phyloP scores from a whole-genome alignment of 2,113 vertebrate species.

The Cardinalis cardinalis region DNA sequence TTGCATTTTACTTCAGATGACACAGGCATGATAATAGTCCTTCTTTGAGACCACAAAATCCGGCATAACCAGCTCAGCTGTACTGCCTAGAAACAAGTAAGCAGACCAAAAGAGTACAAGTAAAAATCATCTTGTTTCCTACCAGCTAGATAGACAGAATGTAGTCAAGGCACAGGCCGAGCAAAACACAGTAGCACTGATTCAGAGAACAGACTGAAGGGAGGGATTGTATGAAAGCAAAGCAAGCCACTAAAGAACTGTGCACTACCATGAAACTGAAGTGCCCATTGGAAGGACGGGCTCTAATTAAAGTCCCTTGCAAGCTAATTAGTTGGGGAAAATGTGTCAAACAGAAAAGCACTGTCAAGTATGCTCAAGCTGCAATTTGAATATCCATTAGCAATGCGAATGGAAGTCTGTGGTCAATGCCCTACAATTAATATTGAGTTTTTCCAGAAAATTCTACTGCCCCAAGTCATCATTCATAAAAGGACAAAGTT shows the following conservation, averaged over 20 bases:
- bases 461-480: background rate
- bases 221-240: background rate
- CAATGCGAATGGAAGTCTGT: slow-evolving; percentile 23
- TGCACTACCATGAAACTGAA: background rate
- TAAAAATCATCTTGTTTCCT: background rate
- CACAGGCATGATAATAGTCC: background rate
- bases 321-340: slow-evolving; percentile 2
- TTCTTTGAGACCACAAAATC: background rate
- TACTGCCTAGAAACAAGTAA: background rate
- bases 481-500: background rate
- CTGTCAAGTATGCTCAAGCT: background rate
- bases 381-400: slow-evolving; percentile 23
- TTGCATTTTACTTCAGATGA: background rate
- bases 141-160: background rate
- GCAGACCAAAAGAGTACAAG: background rate
- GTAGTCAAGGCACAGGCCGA: background rate
- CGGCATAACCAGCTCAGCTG: background rate
- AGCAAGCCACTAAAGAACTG: background rate
- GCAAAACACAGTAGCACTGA: slow-evolving; percentile 8
- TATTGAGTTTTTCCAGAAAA: slow-evolving; percentile 11
- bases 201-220: background rate
- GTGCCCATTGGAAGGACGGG: background rate
- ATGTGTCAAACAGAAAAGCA: slow-evolving; percentile 14
- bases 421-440: slow-evolving; percentile 1
- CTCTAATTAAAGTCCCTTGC: slow-evolving; percentile 24